Evolutionary conservation across 2,797 vertebrate species (phyloP).

Genomic region (Pachyuromys duprasi): DNA sequence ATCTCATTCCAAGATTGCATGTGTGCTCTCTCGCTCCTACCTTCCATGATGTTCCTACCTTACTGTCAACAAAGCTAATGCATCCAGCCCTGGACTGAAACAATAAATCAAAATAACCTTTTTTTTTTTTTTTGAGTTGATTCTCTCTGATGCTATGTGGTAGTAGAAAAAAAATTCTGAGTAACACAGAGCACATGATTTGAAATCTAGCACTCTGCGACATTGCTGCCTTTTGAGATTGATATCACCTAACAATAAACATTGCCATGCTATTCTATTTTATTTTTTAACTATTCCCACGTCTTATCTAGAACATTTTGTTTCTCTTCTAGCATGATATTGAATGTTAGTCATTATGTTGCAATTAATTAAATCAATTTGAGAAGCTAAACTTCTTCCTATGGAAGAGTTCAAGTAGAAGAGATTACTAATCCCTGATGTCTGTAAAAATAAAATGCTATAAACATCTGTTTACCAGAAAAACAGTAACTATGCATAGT

Average conservation of each 20-base stretch:
- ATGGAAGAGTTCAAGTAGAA: conserved; percentile 45
- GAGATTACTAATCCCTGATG: not conserved
- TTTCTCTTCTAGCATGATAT: conserved; percentile 16
- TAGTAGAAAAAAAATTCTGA: not conserved
- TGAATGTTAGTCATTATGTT: conserved; percentile 15
- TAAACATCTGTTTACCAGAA: conserved; percentile 18
- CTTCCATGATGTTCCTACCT: too few relatives aligned
- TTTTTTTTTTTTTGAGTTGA: not conserved
- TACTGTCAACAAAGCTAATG: not conserved
- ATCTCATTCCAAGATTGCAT: not conserved
- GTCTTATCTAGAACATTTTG: not conserved
- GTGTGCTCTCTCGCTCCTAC: not conserved
- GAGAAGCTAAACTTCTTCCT: conserved; percentile 38
- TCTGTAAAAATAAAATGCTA: conserved; percentile 8
- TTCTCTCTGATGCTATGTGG: not conserved
- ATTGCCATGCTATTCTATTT: not conserved
- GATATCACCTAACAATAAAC: not conserved
- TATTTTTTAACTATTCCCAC: conserved; percentile 5
- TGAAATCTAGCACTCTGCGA: not conserved
- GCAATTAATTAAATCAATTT: not conserved
- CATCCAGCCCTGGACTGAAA: not conserved
- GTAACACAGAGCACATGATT: not conserved
- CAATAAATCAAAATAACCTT: not conserved
- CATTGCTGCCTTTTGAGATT: not conserved
- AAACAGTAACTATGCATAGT: not conserved